Base-by-base conservation (phyloP, 2,797 vertebrate genomes). In the Sebastes steindachneri region DNA sequence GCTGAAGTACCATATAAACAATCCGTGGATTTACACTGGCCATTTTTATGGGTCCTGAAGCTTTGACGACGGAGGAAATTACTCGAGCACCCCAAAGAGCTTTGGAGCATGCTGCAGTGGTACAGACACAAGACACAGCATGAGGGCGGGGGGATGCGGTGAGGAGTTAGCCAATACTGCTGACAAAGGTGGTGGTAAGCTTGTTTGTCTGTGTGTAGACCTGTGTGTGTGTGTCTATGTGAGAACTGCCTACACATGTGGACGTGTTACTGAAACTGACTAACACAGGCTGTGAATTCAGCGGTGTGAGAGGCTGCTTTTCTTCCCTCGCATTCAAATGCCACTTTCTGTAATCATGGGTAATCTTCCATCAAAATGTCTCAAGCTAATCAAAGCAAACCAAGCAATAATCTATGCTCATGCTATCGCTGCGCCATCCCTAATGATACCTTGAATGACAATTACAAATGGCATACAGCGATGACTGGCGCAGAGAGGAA, bases 51-150 rank as follows among this genome's bases (percentile, higher is more conserved):
- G 33, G 45, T 69, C 63, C 74, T 75, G 64, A 79, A 64, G 88
- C 85, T 91, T 84, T 91, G 89, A 86, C 90, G 91, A 88, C 74
- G 88, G 80, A 86, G 55, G 82, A 91, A 89, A 93, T 89, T 83
- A 88, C 75, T 83, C 72, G 82, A 85, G 79, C 80, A 67, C 65
- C 84, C 77, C 69, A 80, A 86, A 88, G 73, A 83, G 82, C 84
- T 91, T 69, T 81, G 75, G 73, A 89, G 76, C 79, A 70, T 86
- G 82, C 84, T 91, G 88, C 84, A 90, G 76, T 85, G 81, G 85
- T 86, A 73, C 81, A 87, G 85, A 80, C 88, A 89, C 84, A 90
- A 88, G 83, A 89, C 81, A 90, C 80, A 84, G 85, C 80, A 84
- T 74, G 71, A 69, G 71, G 79, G 83, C 11, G 66, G 85, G 71